Conservation (phyloP, 2,888 invertebrate genomes). For the Chrysolina oricalcia region DNA sequence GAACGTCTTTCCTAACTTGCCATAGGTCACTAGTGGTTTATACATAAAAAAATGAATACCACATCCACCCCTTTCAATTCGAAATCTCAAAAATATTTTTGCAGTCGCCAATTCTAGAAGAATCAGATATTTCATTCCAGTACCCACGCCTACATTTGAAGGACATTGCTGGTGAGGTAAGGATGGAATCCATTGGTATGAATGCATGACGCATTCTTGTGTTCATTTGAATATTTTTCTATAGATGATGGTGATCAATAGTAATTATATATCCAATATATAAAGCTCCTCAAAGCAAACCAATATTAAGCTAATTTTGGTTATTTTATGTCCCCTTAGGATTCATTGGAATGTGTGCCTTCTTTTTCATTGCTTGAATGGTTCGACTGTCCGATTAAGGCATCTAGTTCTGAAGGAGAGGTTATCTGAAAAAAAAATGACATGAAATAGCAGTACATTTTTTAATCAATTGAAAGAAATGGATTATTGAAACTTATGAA, state of each 20-base stretch:
- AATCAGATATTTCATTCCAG: too few relatives aligned
- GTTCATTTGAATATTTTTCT: neutral
- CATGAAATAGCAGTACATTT: neutral
- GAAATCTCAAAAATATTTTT: too few relatives aligned
- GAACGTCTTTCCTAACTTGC: too few relatives aligned
- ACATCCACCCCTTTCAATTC: too few relatives aligned
- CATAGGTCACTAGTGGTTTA: too few relatives aligned
- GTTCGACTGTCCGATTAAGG: constrained; percentile 72
- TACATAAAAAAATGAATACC: too few relatives aligned
- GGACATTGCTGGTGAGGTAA: too few relatives aligned
- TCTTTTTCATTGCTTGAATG: constrained; percentile 46
- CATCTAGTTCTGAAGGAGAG: constrained; percentile 76
- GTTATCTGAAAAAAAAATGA: constrained; percentile 69
- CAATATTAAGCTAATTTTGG: constrained; percentile 8
- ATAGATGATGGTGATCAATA: constrained; percentile 11
- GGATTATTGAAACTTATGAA: too few relatives aligned
- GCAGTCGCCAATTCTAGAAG: too few relatives aligned
- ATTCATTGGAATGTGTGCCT: constrained; percentile 48
- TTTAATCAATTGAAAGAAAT: too few relatives aligned
- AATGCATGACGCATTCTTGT: neutral
- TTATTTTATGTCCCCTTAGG: constrained; percentile 35
- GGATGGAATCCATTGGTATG: neutral
- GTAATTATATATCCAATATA: constrained; percentile 5
- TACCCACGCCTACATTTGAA: too few relatives aligned
- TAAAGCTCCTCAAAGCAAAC: constrained; percentile 15